phyloP scores from a whole-genome alignment of 2,113 vertebrate species.

The Copsychus sechellarum region DNA sequence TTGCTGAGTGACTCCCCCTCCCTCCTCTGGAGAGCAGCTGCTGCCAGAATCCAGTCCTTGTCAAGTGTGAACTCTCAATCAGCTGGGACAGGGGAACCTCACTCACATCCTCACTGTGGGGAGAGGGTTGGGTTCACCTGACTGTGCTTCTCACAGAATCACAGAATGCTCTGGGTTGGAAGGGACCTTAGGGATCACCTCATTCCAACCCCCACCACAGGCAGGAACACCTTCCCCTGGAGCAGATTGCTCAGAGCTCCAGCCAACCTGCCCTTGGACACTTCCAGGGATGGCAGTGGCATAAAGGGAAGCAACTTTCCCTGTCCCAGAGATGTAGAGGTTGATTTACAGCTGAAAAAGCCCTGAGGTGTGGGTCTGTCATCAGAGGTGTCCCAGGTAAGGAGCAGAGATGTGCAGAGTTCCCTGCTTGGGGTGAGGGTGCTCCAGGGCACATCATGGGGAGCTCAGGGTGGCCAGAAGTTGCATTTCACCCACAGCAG shows the following conservation, averaged over 20 bases:
- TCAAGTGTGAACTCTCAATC: neutral
- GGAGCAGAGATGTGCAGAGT: neutral
- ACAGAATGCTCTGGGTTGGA: neutral
- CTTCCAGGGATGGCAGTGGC: neutral
- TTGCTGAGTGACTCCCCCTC: neutral
- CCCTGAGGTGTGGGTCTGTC: neutral
- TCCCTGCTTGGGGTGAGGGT: neutral
- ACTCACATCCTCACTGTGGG: neutral
- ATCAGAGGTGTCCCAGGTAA: neutral
- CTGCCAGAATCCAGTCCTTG: neutral
- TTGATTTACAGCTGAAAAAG: neutral
- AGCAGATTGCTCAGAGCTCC: neutral
- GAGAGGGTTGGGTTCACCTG: neutral
- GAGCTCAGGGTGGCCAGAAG: neutral
- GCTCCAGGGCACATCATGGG: neutral
- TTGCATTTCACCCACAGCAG: neutral
- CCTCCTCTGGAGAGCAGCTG: neutral
- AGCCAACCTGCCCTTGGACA: neutral
- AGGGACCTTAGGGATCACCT: neutral
- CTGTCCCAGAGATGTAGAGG: neutral
- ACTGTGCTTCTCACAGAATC: neutral
- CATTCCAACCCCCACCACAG: rapidly evolving
- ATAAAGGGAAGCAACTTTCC: neutral
- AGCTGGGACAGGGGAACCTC: neutral
- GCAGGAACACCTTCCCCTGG: neutral